Evolutionary conservation across 2,113 vertebrate species (phyloP), one percentile per base, ranked within the genome.

Genomic region (Oryzias curvinotus): DNA sequence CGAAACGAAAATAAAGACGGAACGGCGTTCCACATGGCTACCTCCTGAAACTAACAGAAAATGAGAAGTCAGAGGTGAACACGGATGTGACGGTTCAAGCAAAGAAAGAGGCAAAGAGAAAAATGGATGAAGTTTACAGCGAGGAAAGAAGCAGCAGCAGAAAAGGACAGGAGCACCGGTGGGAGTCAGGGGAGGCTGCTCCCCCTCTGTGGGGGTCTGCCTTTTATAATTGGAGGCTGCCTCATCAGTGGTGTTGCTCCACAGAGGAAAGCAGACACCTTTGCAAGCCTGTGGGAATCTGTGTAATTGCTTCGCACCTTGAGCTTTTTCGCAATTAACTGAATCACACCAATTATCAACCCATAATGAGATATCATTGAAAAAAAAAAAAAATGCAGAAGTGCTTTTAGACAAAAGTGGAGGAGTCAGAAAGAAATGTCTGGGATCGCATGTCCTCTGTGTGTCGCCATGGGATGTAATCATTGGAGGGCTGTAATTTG

Each of bases 241-340:
- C 70, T 85, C 78, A 82, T 87, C 81, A 81, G 77, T 42, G 69
- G 75, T 74, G 81, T 76, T 43, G 73, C 78, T 78, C 82, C 84
- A 63, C 74, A 65, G 84, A 81, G 85, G 71, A 49, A 77, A 70
- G 76, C 74, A 73, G 85, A 83, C 83, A 83, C 82, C 85, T 88
- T 77, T 71, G 45, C 16, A 12, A 5, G 81, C 83, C 85, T 36
- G 78, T 78, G 87, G 85, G 87, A 85, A 77, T 86, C 76, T 5
- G 14, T 48, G 50, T 87, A 89, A 89, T 89, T 89, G 83, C 85
- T 87, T 85, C 80, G 80, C 83, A 89, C 85, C 85, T 87, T 83
- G 75, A 87, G 85, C 81, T 83, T 76, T 36, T 68, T 74, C 49
- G 83, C 85, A 87, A 89, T 89, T 89, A 89, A 89, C 78, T 82